Evolutionary conservation across 2,797 vertebrate species (phyloP).

Genomic region (Phrynocephalus vlangalii): DNA sequence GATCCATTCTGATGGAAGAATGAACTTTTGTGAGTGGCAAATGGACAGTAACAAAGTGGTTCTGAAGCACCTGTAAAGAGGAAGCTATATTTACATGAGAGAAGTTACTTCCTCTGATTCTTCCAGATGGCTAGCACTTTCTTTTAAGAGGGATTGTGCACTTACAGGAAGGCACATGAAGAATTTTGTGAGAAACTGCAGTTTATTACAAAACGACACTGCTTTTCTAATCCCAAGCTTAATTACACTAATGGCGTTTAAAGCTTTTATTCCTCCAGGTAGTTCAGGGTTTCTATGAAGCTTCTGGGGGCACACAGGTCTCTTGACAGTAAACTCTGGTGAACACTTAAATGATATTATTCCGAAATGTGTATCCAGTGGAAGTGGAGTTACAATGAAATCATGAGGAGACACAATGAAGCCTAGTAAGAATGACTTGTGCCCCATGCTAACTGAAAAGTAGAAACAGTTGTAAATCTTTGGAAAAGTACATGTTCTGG

Average conservation of each 20-base stretch:
- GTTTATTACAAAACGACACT: constrained; percentile 66
- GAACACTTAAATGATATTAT: not conserved
- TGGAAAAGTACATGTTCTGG: not conserved
- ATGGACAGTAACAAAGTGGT: constrained; percentile 52
- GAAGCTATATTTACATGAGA: constrained; percentile 75
- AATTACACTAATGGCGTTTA: constrained; percentile 51
- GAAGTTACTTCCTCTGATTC: constrained; percentile 72
- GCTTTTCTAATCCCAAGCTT: constrained; percentile 59
- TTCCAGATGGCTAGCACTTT: constrained; percentile 67
- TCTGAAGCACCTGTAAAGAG: constrained; percentile 63
- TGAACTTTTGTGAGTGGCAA: constrained; percentile 67
- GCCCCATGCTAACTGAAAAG: not conserved
- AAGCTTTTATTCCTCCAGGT: not conserved
- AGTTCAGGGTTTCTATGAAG: not conserved
- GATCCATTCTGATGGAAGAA: constrained; percentile 63
- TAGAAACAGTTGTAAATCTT: not conserved
- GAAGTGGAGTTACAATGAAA: rapidly evolving
- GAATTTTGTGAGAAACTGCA: constrained; percentile 68
- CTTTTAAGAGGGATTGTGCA: constrained; percentile 67
- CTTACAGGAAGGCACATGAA: constrained; percentile 67
- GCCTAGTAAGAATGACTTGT: not conserved
- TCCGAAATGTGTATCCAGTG: not conserved
- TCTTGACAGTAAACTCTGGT: not conserved
- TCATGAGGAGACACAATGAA: rapidly evolving
- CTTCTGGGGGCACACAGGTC: not conserved